Evolutionary conservation across 2,888 invertebrate species (phyloP), one percentile per base, ranked within the genome.

Genomic region (Dryobotodes eremita): DNA sequence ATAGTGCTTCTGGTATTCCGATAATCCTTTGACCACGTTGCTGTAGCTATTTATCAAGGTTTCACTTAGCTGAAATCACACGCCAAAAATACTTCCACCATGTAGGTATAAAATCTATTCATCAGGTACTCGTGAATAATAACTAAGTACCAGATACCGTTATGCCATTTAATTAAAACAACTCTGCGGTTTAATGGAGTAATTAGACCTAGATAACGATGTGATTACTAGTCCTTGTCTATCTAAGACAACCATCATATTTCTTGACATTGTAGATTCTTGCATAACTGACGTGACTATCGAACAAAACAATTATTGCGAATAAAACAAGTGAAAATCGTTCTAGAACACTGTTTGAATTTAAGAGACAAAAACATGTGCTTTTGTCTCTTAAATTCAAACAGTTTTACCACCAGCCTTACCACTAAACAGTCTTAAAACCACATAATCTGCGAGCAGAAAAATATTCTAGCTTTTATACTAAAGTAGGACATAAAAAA

Each of bases 401-500:
- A 64, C 17, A 20, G 15, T 53, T 57, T 71, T 55, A 10, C 42
- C 20, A 36, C 13, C 26, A 26, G 26, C 10, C 42, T 53, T n/a
- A 70, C 59, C 65, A 48, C 36, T n/a, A 61, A 76, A 80, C 46
- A 26, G n/a, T 76, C 77, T 71, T 31, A 71, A 71, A 81, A 81
- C 71, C 70, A 66, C 64, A 70, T 31, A 76, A 76, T 64, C 76
- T 15, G 8, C 46, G 2, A 57, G 59, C 20, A 46, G 76, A 23
- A 59, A 62, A 70, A 79, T 79, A 71, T 70, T 65, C 17, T 55
- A 73, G 70, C 59, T 36, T 46, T 50, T 79, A 53, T 23, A 59
- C 50, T 62, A 42, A 75, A 71, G 68, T 61, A 46, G 66, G 13
- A 65, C 23, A 64, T 71, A 71, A 76, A 81, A 84, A 71, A 85